Conservation (phyloP, 2,888 invertebrate species). For the Malthinus seriepunctatus region DNA sequence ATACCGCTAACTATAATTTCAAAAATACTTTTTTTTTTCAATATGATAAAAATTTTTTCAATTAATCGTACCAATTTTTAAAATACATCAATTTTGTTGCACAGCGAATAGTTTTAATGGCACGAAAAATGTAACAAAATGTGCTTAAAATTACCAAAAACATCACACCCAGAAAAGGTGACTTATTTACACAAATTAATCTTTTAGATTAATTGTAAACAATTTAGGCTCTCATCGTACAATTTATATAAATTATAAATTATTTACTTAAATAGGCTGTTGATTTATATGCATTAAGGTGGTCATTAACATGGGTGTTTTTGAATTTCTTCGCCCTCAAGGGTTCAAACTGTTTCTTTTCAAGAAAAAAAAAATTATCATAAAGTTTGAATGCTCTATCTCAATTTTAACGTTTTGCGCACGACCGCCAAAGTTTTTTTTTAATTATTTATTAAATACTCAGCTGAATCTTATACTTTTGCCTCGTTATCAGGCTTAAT, state of each 20-base stretch:
- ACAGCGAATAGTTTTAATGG: not conserved
- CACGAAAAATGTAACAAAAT: conserved; percentile 2
- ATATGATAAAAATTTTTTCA: not conserved
- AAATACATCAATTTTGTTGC: not conserved
- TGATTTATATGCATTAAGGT: not conserved
- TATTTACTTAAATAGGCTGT: not conserved
- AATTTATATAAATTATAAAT: not conserved
- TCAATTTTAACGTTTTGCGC: too few relatives aligned
- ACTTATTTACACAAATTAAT: conserved; percentile 4
- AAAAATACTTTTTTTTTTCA: too few relatives aligned
- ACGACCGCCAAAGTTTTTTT: too few relatives aligned
- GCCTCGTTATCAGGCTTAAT: too few relatives aligned
- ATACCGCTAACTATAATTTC: not conserved
- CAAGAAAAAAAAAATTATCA: too few relatives aligned
- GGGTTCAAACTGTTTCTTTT: too few relatives aligned
- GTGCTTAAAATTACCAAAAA: not conserved
- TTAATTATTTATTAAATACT: too few relatives aligned
- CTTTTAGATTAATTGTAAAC: not conserved
- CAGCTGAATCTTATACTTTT: too few relatives aligned
- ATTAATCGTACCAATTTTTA: conserved; percentile 2
- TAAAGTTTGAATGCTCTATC: too few relatives aligned
- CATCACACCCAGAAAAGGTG: not conserved
- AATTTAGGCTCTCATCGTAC: not conserved
- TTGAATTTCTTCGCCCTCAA: too few relatives aligned
- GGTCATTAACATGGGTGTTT: too few relatives aligned